Percentiles rank a stretch among this genome's conserved stretches.
Conservation (phyloP, 23 tunicate species). For the Trididemnum nubilum region DNA sequence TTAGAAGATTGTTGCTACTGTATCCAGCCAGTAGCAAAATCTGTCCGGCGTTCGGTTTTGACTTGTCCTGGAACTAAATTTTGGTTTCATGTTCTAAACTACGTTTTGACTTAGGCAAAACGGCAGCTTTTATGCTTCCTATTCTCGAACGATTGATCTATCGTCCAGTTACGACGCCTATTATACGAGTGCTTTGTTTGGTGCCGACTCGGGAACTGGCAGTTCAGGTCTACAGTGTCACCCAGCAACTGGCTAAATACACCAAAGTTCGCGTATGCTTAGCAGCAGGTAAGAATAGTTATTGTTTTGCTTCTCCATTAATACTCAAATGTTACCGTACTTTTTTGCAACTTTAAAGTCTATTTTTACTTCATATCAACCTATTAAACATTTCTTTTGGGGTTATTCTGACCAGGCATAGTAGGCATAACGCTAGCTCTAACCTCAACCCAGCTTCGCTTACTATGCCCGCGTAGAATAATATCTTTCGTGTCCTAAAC, state of each 20-base stretch:
- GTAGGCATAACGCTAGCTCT: no score
- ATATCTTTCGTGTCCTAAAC: no score
- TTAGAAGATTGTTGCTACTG: no score
- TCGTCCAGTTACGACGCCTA: conserved; percentile 61
- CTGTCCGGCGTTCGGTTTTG: no score
- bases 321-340: background rate
- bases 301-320: no score
- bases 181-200: conserved; percentile 79
- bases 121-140: conserved; percentile 98
- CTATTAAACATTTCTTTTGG: background rate
- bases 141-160: conserved; percentile 75
- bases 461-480: no score
- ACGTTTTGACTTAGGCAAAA: no score
- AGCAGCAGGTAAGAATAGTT: conserved; percentile 73
- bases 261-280: conserved; percentile 63
- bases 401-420: no score
- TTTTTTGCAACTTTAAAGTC: background rate
- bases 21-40: no score
- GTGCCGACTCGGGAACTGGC: conserved; percentile 93
- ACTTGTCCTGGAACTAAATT: no score
- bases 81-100: no score
- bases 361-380: background rate
- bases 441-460: no score
- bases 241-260: conserved; percentile 78
- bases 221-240: conserved; percentile 81